A percentile compares a stretch with the other conserved stretches of the same genome.
phyloP scores from a whole-genome alignment of 2,888 invertebrate species.

The Phalera bucephala region DNA sequence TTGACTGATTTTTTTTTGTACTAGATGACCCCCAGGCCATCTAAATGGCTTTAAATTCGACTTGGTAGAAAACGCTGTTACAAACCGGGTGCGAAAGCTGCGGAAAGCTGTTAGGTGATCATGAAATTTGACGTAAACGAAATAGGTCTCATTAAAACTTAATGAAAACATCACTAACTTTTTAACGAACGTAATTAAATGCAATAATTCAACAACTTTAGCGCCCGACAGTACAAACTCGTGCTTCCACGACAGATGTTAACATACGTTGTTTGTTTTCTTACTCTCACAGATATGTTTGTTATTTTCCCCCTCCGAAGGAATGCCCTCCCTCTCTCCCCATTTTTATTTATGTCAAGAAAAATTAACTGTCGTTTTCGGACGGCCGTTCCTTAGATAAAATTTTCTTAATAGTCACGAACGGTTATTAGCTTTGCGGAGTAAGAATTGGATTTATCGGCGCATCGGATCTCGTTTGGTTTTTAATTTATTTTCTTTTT shows the following conservation, averaged over 20 bases:
- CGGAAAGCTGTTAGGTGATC: too few species aligned
- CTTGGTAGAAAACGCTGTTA: too few species aligned
- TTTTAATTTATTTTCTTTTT: slow-evolving; percentile 5
- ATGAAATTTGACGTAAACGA: too few species aligned
- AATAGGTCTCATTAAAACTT: too few species aligned
- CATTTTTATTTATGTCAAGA: slow-evolving; percentile 77
- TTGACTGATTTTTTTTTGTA: too few species aligned
- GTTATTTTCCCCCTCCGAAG: slow-evolving; percentile 64
- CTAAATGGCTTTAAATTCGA: too few species aligned
- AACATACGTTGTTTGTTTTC: slow-evolving; percentile 82
- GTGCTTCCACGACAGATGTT: slow-evolving; percentile 76
- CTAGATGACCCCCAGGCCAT: too few species aligned
- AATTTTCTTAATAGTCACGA: slow-evolving; percentile 60
- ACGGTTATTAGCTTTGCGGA: slow-evolving; percentile 41
- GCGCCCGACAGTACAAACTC: slow-evolving; percentile 56
- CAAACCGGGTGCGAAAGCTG: too few species aligned
- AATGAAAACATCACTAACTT: too few species aligned
- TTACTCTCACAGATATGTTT: slow-evolving; percentile 80
- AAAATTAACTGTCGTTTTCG: slow-evolving; percentile 71
- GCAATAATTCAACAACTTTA: slow-evolving; percentile 36
- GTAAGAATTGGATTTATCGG: slow-evolving; percentile 9
- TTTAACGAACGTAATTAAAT: too few species aligned
- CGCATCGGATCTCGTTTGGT: slow-evolving; percentile 8
- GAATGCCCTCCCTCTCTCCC: slow-evolving; percentile 56
- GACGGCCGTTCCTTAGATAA: slow-evolving; percentile 55